Evolutionary conservation across 1,140 invertebrate genomes (phyloP), one percentile per base, ranked within the genome.

Genomic region (Lycorma delicatula): DNA sequence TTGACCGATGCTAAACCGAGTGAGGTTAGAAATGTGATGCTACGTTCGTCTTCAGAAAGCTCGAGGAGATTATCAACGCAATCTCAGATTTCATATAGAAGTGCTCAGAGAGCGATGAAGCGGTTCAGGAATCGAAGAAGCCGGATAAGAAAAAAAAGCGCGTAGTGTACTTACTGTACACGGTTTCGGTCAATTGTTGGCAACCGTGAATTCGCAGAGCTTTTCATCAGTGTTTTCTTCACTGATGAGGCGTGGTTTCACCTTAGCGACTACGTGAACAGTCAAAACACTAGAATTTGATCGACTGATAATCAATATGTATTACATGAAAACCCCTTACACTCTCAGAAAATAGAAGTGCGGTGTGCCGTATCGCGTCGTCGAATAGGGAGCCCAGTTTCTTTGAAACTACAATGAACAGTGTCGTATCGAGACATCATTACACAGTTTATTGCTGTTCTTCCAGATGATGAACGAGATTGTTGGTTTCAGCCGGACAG

Each of bases 61-160:
- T 46, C 7, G 16, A 18, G 41, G 41, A 46, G 41, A 46, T 16
- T 46, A 46, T 46, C 7, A 9, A 46, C 41, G 22, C 41, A 46
- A 6, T 7, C 7, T 46, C 16, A 16, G 7, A 9, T 46, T 16
- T 18, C 47, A 7, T 49, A 49, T 25, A 23, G 25, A 22, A 49
- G 25, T 49, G 47, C 16, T 49, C 47, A 49, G 47, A 49, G 26
- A 25, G 47, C 47, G 47, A 49, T 49, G 47, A 49, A 49, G 16
- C 20, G 26, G 16, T 49, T 49, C 7, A 49, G 26, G 16, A 22
- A 4, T 49, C 47, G 47, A 22, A 12, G 18, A 25, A 22, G 26
- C 47, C 20, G 18, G 47, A 22, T 22, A 6, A 11, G 3, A 49
- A 49, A 26, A 23, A 49, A 49, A 49, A 7, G 47, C 23, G 47